Percentiles rank a stretch among this genome's conserved stretches.
Evolutionary conservation across 53 echinoderm and acorn worm genomes (phyloP).

Genomic region (Temnopleurus reevesii): DNA sequence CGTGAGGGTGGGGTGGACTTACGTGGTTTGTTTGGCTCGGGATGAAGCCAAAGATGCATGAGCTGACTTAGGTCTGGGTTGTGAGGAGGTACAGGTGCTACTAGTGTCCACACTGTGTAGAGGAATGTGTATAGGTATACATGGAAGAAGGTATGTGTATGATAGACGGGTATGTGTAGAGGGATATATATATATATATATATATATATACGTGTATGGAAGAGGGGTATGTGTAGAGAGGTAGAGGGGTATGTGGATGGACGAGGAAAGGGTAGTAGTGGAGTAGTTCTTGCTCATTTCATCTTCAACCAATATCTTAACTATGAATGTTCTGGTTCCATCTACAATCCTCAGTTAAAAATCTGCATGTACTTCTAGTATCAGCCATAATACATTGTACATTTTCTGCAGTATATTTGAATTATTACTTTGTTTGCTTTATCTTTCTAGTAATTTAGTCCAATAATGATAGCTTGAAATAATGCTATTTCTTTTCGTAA

Average conservation of each 20-base stretch:
- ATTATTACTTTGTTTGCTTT: too few species aligned
- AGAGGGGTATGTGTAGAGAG: not conserved
- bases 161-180: not conserved
- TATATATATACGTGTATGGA: too few species aligned
- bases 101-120: constrained; percentile 32
- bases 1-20: not conserved
- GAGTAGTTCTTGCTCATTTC: not conserved
- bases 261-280: not conserved
- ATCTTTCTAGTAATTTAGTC: too few species aligned
- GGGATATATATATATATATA: too few species aligned
- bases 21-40: constrained; percentile 7
- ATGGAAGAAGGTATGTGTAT: not conserved
- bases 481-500: too few species aligned
- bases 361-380: too few species aligned
- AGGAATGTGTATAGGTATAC: not conserved
- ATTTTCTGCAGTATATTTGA: too few species aligned
- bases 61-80: constrained; percentile 32
- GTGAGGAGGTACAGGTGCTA: constrained; percentile 15
- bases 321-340: too few species aligned
- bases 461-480: too few species aligned
- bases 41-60: not conserved
- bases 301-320: not conserved
- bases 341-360: too few species aligned
- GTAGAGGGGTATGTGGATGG: not conserved
- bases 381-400: too few species aligned